Evolutionary conservation across 2,888 invertebrate species (phyloP).

Genomic region (Orthosia gothica): DNA sequence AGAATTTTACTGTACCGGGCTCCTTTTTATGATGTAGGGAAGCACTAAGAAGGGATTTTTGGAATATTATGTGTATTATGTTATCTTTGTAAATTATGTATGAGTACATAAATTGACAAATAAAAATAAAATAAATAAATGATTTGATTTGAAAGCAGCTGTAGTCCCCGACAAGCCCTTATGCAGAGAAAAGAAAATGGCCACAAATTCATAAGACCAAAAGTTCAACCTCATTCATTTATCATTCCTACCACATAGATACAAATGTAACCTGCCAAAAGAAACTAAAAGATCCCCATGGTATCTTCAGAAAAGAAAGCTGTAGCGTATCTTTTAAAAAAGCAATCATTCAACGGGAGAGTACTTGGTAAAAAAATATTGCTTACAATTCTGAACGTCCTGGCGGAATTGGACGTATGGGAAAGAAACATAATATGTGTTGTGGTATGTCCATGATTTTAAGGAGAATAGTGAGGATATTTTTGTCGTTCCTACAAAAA

Average conservation of each 20-base stretch:
- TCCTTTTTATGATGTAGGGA: too few species aligned
- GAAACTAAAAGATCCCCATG: slow-evolving; percentile 28
- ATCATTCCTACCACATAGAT: not conserved
- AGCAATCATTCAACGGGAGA: slow-evolving; percentile 67
- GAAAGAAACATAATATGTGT: slow-evolving; percentile 60
- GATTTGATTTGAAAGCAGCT: too few species aligned
- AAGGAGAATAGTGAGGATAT: not conserved
- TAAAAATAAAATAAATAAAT: too few species aligned
- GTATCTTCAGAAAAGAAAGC: slow-evolving; percentile 44
- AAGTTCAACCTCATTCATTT: not conserved
- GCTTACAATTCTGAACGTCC: slow-evolving; percentile 63
- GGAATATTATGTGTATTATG: too few species aligned
- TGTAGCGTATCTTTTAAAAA: slow-evolving; percentile 63
- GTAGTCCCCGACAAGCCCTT: too few species aligned
- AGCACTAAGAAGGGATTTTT: too few species aligned
- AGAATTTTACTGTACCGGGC: too few species aligned
- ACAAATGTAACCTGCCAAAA: slow-evolving; percentile 21
- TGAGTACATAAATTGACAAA: too few species aligned
- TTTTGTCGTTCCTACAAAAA: not conserved
- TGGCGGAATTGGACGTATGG: slow-evolving; percentile 64
- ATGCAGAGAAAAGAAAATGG: not conserved
- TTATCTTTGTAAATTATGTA: too few species aligned
- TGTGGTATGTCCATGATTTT: slow-evolving; percentile 44
- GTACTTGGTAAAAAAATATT: slow-evolving; percentile 70
- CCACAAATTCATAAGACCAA: not conserved